phyloP scores from a whole-genome alignment of 2,888 invertebrate genomes.

The Heteromyza rotundicornis region DNA sequence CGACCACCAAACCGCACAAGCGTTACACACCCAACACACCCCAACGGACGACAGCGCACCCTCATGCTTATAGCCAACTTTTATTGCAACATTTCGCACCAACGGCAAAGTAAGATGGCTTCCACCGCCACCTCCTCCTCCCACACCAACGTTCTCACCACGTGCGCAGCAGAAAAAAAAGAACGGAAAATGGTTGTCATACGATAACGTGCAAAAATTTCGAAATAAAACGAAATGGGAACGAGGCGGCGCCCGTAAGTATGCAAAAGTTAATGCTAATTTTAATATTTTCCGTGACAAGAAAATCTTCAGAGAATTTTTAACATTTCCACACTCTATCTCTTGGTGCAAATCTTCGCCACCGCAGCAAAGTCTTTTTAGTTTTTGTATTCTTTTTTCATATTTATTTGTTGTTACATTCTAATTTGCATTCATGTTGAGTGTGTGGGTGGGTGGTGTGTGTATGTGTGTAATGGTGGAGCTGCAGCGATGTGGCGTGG shows the following conservation, averaged over 20 bases:
- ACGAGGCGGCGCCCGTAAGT: neutral
- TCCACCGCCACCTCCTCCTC: neutral
- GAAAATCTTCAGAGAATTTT: slow-evolving; percentile 34
- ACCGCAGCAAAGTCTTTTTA: neutral
- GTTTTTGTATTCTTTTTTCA: too few relatives aligned
- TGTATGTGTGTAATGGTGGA: slow-evolving; percentile 7
- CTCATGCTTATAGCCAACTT: slow-evolving; percentile 35
- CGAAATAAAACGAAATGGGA: neutral
- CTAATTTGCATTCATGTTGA: slow-evolving; percentile 21
- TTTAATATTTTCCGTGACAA: slow-evolving; percentile 61
- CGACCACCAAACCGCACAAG: slow-evolving; percentile 28
- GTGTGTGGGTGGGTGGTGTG: slow-evolving; percentile 1
- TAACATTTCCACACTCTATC: slow-evolving; percentile 18
- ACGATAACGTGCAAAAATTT: slow-evolving; percentile 19
- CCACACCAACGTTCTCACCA: neutral
- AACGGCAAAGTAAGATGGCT: slow-evolving; percentile 32
- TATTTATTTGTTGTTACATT: slow-evolving; percentile 3
- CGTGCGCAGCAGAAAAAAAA: slow-evolving; percentile 3
- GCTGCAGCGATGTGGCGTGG: too few relatives aligned
- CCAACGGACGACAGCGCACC: slow-evolving; percentile 12
- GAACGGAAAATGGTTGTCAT: slow-evolving; percentile 21
- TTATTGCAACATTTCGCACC: slow-evolving; percentile 52
- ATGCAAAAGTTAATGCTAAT: slow-evolving; percentile 51
- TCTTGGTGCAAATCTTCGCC: neutral
- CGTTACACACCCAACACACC: too few relatives aligned